Evolutionary conservation across 2,113 vertebrate genomes (phyloP).

Genomic region (Anseranas semipalmata): DNA sequence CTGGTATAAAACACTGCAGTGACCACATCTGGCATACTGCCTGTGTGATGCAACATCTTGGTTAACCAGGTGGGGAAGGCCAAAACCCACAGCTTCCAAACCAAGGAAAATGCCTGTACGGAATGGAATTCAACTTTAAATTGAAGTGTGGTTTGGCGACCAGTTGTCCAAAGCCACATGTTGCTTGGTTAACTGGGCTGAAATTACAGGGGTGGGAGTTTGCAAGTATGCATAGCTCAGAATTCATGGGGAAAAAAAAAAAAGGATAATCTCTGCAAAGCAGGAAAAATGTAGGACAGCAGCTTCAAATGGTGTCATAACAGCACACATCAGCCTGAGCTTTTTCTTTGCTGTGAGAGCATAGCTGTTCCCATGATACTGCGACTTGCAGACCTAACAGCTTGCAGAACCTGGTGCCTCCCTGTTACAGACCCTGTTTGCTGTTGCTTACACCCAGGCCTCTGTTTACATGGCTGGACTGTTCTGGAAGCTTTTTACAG

Average conservation of each 20-base stretch:
- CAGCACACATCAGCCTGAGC: neutral
- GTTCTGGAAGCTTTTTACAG: neutral
- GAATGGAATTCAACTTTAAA: neutral
- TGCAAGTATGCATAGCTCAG: accelerated
- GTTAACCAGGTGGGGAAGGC: neutral
- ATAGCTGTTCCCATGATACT: neutral
- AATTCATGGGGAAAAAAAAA: neutral
- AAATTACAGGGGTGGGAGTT: neutral
- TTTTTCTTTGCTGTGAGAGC: neutral
- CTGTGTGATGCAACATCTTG: accelerated
- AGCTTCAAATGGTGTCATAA: neutral
- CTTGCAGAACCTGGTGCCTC: neutral
- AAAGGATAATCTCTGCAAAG: neutral
- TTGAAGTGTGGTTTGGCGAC: neutral
- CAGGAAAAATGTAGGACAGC: neutral
- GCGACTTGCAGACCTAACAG: neutral
- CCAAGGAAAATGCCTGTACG: neutral
- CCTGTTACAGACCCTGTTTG: neutral
- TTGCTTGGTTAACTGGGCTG: neutral
- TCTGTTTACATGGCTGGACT: neutral
- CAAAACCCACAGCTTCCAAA: neutral
- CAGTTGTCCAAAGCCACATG: accelerated
- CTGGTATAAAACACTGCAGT: accelerated
- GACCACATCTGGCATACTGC: accelerated
- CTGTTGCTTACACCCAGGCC: neutral